Evolutionary conservation across 2,113 vertebrate genomes (phyloP).

Genomic region (Uropsilus gracilis): DNA sequence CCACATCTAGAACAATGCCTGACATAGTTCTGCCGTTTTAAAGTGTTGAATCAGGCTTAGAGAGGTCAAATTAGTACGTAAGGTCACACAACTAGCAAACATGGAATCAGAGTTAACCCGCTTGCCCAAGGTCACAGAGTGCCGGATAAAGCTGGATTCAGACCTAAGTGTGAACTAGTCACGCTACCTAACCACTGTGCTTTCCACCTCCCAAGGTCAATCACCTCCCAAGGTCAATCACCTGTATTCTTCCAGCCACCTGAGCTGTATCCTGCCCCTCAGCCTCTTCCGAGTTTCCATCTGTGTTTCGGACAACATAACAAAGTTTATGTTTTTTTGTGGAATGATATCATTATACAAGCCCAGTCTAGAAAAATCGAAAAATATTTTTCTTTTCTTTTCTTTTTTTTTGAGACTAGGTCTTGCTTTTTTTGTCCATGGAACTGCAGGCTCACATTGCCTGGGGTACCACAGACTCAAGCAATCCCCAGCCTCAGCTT

Average conservation of each 20-base stretch:
- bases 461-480: too few relatives aligned
- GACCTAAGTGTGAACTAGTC: not conserved
- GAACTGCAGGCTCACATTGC: too few relatives aligned
- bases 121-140: not conserved
- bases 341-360: not conserved
- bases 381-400: not conserved
- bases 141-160: not conserved
- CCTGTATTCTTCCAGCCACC: accelerated
- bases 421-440: too few relatives aligned
- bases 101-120: not conserved
- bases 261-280: not conserved
- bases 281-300: not conserved
- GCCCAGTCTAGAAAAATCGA: not conserved
- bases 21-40: not conserved
- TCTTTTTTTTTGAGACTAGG: too few relatives aligned
- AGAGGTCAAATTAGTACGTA: not conserved
- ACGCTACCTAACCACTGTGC: accelerated
- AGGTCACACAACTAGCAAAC: not conserved
- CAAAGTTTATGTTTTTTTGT: not conserved
- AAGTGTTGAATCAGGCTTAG: not conserved
- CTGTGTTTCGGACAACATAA: not conserved
- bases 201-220: not conserved
- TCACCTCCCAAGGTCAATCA: too few relatives aligned
- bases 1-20: not conserved
- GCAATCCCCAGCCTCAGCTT: too few relatives aligned